phyloP scores from a whole-genome alignment of 1,140 invertebrate species.

The Trichonephila clavipes region DNA sequence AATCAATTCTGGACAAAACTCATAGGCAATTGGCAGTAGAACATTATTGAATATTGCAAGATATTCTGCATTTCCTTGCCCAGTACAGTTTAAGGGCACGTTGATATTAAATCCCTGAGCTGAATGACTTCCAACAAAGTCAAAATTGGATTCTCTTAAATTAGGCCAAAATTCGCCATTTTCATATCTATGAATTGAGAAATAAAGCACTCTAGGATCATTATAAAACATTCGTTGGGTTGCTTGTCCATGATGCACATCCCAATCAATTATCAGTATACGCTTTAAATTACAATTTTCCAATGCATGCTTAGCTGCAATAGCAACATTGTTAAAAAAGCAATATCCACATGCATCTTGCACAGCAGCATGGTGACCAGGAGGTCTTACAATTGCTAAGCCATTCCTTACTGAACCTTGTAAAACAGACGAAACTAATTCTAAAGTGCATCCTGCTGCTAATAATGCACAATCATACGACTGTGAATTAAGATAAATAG shows the following conservation, averaged over 20 bases:
- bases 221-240: constrained; percentile 97
- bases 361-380: constrained; percentile 98
- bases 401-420: constrained; percentile 88
- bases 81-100: constrained; percentile 92
- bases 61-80: constrained; percentile 93
- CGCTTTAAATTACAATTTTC: constrained; percentile 83
- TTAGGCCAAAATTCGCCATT: constrained; percentile 96
- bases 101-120: constrained; percentile 96
- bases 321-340: constrained; percentile 97
- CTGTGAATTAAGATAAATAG: constrained; percentile 91
- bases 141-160: constrained; percentile 92
- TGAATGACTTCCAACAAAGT: constrained; percentile 87
- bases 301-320: constrained; percentile 91
- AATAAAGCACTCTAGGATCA: constrained; percentile 95
- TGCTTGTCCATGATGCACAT: constrained; percentile 97
- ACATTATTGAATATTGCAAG: constrained; percentile 89
- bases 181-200: constrained; percentile 98
- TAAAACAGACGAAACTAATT: constrained; percentile 88
- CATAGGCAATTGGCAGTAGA: constrained; percentile 92
- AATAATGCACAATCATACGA: constrained; percentile 89
- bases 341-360: constrained; percentile 91
- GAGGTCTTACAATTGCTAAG: constrained; percentile 92
- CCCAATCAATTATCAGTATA: constrained; percentile 97
- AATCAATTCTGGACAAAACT: constrained; percentile 93
- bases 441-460: constrained; percentile 89